phyloP scores from a whole-genome alignment of 2,113 vertebrate genomes.

The Empidonax traillii region DNA sequence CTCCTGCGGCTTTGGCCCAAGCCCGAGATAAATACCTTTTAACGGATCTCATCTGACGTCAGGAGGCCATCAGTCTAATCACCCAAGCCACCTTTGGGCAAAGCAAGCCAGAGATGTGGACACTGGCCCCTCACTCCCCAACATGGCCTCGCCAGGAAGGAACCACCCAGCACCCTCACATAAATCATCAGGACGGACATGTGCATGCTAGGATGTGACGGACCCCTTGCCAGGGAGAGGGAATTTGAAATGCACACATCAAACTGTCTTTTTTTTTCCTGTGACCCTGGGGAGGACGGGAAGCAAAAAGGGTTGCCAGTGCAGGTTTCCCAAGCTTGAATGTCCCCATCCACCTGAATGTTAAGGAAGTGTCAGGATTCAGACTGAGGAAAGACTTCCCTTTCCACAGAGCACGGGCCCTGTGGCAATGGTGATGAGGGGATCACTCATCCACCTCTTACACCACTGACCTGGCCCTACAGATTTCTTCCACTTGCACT shows the following conservation, averaged over 20 bases:
- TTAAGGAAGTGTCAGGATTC: background rate
- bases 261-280: background rate
- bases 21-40: conserved; percentile 73
- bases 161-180: background rate
- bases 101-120: background rate
- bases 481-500: background rate
- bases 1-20: conserved; percentile 68
- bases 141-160: background rate
- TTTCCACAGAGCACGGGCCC: background rate
- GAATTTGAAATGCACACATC: background rate
- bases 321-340: background rate
- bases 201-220: rapidly evolving
- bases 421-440: background rate
- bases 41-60: conserved; percentile 71
- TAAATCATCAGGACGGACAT: rapidly evolving
- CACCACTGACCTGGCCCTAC: background rate
- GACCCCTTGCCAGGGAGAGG: background rate
- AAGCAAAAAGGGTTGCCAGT: background rate
- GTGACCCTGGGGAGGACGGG: background rate
- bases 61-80: conserved; percentile 74
- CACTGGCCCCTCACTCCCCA: background rate
- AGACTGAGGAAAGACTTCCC: background rate
- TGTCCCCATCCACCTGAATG: too few relatives aligned
- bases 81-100: conserved; percentile 55
- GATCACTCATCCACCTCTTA: background rate